Conservation (phyloP, 2,113 vertebrate genomes). For the Rhynchomys soricoides region DNA sequence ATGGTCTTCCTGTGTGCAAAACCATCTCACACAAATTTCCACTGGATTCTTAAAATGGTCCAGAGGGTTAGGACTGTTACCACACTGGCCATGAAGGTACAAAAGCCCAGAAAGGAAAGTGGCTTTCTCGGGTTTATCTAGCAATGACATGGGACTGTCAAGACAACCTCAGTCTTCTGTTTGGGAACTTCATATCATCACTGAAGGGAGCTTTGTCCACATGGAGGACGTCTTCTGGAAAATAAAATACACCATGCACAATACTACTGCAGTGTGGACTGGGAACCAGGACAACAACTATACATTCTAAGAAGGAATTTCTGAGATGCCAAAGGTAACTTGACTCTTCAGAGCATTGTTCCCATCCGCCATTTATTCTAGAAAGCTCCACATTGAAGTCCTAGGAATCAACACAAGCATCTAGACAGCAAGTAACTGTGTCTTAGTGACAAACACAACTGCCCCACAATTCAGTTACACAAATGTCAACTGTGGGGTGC, state of each 20-base stretch:
- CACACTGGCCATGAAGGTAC: background rate
- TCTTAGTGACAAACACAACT: constrained; percentile 73
- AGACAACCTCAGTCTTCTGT: background rate
- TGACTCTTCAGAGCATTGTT: background rate
- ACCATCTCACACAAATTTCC: background rate
- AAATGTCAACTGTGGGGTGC: constrained; percentile 56
- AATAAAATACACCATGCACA: too few species aligned
- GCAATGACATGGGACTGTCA: background rate
- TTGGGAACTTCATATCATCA: background rate
- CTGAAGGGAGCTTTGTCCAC: accelerated
- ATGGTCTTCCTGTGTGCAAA: background rate
- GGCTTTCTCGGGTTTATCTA: background rate
- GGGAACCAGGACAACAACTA: accelerated
- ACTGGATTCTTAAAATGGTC: background rate
- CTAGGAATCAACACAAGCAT: constrained; percentile 58
- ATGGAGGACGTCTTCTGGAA: background rate
- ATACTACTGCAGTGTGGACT: too few species aligned
- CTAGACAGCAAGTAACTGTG: constrained; percentile 65
- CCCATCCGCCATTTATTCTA: background rate
- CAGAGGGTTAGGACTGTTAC: background rate
- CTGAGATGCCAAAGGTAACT: background rate
- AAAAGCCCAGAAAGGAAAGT: background rate
- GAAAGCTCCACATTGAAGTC: constrained; percentile 69
- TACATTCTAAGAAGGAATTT: background rate
- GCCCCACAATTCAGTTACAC: constrained; percentile 73